Evolutionary conservation across 2,888 invertebrate genomes (phyloP).

Genomic region (Conops quadrifasciatus): DNA sequence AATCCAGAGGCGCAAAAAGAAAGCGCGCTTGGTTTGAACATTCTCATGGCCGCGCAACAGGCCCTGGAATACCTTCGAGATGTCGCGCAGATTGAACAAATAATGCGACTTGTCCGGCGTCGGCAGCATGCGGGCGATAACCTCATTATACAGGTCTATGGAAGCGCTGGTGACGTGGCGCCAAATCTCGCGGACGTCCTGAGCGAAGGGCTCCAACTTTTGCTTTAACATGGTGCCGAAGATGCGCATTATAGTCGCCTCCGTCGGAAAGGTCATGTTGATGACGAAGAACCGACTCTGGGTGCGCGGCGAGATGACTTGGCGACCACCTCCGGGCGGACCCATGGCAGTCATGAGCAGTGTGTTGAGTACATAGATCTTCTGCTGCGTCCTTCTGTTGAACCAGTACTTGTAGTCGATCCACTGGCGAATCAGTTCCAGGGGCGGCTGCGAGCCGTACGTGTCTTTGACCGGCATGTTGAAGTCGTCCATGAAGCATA

Average conservation of each 20-base stretch:
- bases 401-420: conserved; percentile 92
- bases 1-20: conserved; percentile 83
- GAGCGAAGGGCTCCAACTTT: conserved; percentile 79
- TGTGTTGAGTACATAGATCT: conserved; percentile 81
- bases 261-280: conserved; percentile 84
- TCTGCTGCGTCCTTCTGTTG: conserved; percentile 79
- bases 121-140: conserved; percentile 79
- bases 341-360: conserved; percentile 84
- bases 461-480: conserved; percentile 92
- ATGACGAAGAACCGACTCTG: conserved; percentile 80
- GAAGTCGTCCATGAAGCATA: conserved; percentile 90
- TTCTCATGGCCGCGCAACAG: conserved; percentile 80
- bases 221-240: conserved; percentile 86
- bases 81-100: conserved; percentile 86
- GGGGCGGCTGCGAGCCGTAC: conserved; percentile 88
- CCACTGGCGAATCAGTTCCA: conserved; percentile 86
- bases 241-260: conserved; percentile 79
- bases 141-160: conserved; percentile 79
- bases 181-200: conserved; percentile 77
- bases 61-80: conserved; percentile 87
- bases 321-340: conserved; percentile 87
- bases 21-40: conserved; percentile 75
- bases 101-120: conserved; percentile 92
- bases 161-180: conserved; percentile 77
- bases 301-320: conserved; percentile 79